Conservation (phyloP, 37 sponge, comb jelly and placozoan species). For the Dysidea cf. avara region DNA sequence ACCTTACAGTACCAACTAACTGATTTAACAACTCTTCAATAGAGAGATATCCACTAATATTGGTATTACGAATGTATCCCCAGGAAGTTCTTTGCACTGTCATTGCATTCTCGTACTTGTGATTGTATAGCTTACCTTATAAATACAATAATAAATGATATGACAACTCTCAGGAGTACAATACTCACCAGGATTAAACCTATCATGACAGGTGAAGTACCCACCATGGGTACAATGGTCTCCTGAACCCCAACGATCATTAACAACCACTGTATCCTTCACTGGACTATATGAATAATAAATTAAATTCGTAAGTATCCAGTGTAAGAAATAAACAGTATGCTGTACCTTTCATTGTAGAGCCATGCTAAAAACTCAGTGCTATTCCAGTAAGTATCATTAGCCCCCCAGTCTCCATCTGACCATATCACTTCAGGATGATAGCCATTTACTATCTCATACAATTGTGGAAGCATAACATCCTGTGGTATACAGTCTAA, state of each 20-base stretch:
- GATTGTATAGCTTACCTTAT: conserved; percentile 42
- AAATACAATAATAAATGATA: neutral
- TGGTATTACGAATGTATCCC: conserved; percentile 60
- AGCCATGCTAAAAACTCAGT: conserved; percentile 84
- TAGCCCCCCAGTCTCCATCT: conserved; percentile 84
- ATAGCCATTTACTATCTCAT: conserved; percentile 70
- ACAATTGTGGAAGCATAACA: conserved; percentile 59
- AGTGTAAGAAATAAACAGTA: neutral
- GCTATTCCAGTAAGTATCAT: conserved; percentile 78
- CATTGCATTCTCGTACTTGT: conserved; percentile 90
- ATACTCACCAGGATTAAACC: conserved; percentile 63
- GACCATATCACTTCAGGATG: conserved; percentile 80
- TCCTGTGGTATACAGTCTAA: conserved; percentile 23
- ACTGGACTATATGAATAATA: conserved; percentile 52
- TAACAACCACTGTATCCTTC: conserved; percentile 77
- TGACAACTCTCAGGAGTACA: too few relatives aligned
- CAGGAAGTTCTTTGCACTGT: conserved; percentile 66
- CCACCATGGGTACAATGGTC: conserved; percentile 68
- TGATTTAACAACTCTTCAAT: conserved; percentile 46
- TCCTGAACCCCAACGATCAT: conserved; percentile 79
- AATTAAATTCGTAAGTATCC: neutral
- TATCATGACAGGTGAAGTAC: conserved; percentile 66
- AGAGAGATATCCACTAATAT: conserved; percentile 35
- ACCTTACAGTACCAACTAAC: conserved; percentile 78
- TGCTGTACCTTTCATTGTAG: conserved; percentile 72